Percentiles rank a stretch among this genome's conserved stretches.
These are phyloP conservation scores for Stictonetta naevosa DNA, from an alignment of 2,113 vertebrate genomes.

Conservation along the genomic window DNA sequence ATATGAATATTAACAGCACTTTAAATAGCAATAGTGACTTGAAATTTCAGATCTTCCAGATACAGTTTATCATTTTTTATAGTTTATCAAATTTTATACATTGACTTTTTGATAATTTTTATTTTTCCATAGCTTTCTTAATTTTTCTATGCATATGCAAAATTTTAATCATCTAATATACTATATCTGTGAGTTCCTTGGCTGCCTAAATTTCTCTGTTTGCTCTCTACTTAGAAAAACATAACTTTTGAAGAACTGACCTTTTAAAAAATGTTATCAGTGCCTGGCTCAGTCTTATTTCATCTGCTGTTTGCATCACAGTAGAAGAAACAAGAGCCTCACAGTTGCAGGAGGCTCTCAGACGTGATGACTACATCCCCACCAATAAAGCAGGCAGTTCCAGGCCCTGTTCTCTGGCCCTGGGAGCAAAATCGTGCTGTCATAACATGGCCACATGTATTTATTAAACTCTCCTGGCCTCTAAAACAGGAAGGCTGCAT, in stretches of 20 bases:
- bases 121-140: neutral
- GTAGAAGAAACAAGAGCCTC: neutral
- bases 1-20: neutral
- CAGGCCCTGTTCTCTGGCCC: neutral
- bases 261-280: neutral
- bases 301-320: neutral
- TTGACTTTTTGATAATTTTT: neutral
- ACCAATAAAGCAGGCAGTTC: neutral
- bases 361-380: neutral
- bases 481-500: neutral
- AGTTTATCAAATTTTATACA: neutral
- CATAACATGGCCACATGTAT: neutral
- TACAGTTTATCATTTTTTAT: neutral
- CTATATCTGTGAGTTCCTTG: neutral
- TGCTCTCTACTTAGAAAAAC: neutral
- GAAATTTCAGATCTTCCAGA: neutral
- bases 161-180: neutral
- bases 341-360: neutral
- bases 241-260: neutral
- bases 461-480: slow-evolving; percentile 42
- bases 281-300: neutral
- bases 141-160: neutral
- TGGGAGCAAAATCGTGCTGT: neutral
- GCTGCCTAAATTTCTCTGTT: neutral
- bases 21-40: neutral